Evolutionary conservation across 2,797 vertebrate genomes (phyloP).

Genomic region (Tarsius wallacei): DNA sequence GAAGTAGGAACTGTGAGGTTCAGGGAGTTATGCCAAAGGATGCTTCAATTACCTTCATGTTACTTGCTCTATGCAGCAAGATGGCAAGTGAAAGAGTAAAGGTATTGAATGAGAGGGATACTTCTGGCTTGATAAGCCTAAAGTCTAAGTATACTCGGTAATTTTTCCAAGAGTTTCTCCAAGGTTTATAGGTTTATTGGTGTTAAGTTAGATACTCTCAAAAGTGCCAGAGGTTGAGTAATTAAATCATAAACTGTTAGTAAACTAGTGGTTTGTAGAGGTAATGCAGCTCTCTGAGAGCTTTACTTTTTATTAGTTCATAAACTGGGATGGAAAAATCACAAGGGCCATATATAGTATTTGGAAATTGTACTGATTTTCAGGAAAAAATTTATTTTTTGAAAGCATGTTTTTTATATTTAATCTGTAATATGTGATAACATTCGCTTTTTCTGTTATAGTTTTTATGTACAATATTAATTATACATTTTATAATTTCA

Average conservation of each 20-base stretch:
- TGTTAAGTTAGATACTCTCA: neutral
- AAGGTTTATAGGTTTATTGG: conserved; percentile 27
- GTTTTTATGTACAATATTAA: neutral
- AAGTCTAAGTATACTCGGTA: neutral
- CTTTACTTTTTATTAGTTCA: neutral
- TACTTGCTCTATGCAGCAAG: neutral
- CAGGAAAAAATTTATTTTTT: conserved; percentile 7
- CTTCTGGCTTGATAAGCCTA: neutral
- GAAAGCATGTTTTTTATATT: neutral
- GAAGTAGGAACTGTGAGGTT: neutral
- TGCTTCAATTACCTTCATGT: neutral
- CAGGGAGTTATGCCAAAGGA: neutral
- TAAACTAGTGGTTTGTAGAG: neutral
- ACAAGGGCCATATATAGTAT: neutral
- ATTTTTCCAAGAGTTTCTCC: neutral
- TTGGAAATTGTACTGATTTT: neutral
- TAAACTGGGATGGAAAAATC: neutral
- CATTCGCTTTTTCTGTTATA: neutral
- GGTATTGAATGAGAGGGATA: too few species aligned
- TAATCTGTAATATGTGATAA: neutral
- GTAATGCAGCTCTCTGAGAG: neutral
- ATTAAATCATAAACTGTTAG: neutral
- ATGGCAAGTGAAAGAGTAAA: neutral
- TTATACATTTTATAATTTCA: conserved; percentile 13
- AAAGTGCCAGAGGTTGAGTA: neutral